Percentiles rank a stretch among this genome's conserved stretches.
Evolutionary conservation across 2,797 vertebrate genomes (phyloP).

Genomic region (Vireo griseus): DNA sequence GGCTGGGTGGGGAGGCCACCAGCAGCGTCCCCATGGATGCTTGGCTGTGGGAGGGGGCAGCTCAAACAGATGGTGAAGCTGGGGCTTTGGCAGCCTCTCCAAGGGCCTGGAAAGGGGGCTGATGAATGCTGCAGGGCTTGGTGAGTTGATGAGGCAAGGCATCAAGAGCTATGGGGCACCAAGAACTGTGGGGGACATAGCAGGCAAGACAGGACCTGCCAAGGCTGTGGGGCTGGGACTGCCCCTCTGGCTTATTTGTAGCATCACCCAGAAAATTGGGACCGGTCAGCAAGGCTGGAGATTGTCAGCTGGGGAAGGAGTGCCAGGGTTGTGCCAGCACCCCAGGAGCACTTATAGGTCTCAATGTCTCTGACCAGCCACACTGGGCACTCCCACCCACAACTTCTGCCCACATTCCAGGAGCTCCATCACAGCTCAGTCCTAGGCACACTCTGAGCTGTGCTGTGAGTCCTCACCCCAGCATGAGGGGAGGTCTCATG

Average conservation of each 20-base stretch:
- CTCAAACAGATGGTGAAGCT: rapidly evolving
- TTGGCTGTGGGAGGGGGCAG: neutral
- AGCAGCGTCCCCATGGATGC: rapidly evolving
- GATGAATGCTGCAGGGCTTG: neutral
- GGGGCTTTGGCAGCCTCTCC: neutral
- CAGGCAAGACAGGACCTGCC: neutral
- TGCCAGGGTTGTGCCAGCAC: neutral
- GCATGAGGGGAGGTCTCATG: rapidly evolving
- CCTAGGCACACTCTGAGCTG: neutral
- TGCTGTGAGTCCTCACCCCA: rapidly evolving
- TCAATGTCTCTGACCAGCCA: neutral
- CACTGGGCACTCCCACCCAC: neutral
- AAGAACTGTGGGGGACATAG: neutral
- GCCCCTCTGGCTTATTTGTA: neutral
- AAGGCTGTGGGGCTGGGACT: neutral
- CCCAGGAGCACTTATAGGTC: neutral
- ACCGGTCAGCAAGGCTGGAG: neutral
- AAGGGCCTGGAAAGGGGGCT: neutral
- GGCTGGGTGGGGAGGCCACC: neutral
- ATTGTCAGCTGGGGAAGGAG: neutral
- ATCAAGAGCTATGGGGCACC: neutral
- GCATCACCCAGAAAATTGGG: neutral
- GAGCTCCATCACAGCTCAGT: neutral
- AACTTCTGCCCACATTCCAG: neutral
- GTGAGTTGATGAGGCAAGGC: neutral